Evolutionary conservation across 2,888 invertebrate species (phyloP), one percentile per base, ranked within the genome.

Genomic region (Rhamphomyia laevipes): DNA sequence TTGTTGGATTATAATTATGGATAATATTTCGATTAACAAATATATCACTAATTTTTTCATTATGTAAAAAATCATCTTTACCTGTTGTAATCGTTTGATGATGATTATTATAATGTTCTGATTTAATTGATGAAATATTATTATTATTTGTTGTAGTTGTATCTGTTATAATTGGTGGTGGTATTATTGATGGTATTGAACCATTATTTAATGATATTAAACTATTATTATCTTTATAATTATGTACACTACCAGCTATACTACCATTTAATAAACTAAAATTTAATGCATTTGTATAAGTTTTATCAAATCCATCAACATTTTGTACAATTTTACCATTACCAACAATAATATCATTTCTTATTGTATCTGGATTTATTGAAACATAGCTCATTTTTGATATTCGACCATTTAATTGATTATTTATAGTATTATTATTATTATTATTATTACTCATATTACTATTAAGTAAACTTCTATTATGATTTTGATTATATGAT

Each of bases 31-130:
- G 52, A 50, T 57, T 57, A 6, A 57, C 56, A 50, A 55, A 57
- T 18, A 57, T 56, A 51, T 57, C 57, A 51, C 49, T 55, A 37
- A 55, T 55, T 48, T 54, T 55, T 38, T 57, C 56, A 46, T 49
- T 53, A 9, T 45, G 23, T 31, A 54, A 50, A 21, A 33, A 37
- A 38, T 51, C 51, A 18, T 43, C 30, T 2, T 7, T 35, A 9
- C n/a, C n/a, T 16, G 30, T 44, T 23, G 37, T n/a, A n/a, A n/a
- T n/a, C n/a, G n/a, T 49, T 31, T 43, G 16, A 23, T 33, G 10
- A 35, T 27, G 7, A 27, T 27, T 27, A 27, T 27, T 27, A 43
- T 9, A 11, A 43, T 43, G 15, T 17, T 13, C n/a, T 23, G 16
- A n/a, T 23, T 13, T 23, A 23, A n/a, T n/a, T 42, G 21, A 41